phyloP scores from a whole-genome alignment of 2,888 invertebrate genomes.

The Itoplectis maculator region DNA sequence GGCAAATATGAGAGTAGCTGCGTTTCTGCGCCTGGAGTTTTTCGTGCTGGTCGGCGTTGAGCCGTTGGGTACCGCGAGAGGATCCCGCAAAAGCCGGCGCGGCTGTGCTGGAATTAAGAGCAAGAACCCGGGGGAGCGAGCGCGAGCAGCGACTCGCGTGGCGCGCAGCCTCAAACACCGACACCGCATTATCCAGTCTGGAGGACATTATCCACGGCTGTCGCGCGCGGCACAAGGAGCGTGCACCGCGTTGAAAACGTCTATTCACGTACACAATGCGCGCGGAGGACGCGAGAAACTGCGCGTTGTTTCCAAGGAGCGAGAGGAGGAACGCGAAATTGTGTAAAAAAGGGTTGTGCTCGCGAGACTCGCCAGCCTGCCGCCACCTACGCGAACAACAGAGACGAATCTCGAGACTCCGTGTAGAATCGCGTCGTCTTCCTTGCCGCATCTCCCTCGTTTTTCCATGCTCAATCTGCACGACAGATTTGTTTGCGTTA shows the following conservation, averaged over 20 bases:
- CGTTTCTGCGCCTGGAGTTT: slow-evolving; percentile 69
- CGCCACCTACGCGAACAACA: no score
- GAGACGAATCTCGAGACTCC: no score
- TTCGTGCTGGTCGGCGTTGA: slow-evolving; percentile 66
- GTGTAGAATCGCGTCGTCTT: no score
- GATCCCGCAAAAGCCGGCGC: slow-evolving; percentile 33
- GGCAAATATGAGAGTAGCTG: slow-evolving; percentile 39
- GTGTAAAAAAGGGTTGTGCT: slow-evolving; percentile 57
- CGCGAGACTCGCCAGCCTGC: slow-evolving; percentile 39
- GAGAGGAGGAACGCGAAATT: slow-evolving; percentile 43
- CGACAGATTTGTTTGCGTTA: no score
- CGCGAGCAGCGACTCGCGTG: slow-evolving; percentile 71
- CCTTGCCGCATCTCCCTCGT: no score
- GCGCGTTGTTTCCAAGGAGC: slow-evolving; percentile 49
- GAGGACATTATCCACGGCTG: slow-evolving; percentile 68
- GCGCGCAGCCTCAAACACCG: slow-evolving; percentile 68
- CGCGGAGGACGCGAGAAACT: slow-evolving; percentile 30
- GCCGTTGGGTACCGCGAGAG: neutral
- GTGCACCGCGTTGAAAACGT: slow-evolving; percentile 58
- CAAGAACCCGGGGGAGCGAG: slow-evolving; percentile 69
- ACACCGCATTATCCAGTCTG: slow-evolving; percentile 72
- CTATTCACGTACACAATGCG: slow-evolving; percentile 16
- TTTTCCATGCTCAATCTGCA: no score
- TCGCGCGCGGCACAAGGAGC: slow-evolving; percentile 40
- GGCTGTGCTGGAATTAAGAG: slow-evolving; percentile 67